phyloP scores from a whole-genome alignment of 2,888 invertebrate genomes.

The Caenorhabditis doughertyi region DNA sequence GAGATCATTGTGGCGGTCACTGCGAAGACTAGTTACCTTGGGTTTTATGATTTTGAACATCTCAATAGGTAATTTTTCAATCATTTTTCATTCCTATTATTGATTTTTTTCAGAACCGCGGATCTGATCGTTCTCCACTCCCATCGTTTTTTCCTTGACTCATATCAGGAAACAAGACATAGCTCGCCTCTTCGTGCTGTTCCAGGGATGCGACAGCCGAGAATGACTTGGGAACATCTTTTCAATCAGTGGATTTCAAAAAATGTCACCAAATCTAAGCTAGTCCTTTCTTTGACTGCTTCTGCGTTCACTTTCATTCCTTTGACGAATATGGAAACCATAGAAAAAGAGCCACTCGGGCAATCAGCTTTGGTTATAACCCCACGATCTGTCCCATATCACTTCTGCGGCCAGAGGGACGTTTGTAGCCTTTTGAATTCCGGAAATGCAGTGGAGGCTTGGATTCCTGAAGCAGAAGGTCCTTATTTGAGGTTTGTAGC shows the following conservation, averaged over 20 bases:
- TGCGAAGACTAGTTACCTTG: slow-evolving; percentile 30
- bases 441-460: slow-evolving; percentile 11
- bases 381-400: too few species aligned
- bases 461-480: slow-evolving; percentile 44
- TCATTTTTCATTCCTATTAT: too few species aligned
- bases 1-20: slow-evolving; percentile 37
- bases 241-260: slow-evolving; percentile 27
- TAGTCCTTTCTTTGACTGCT: slow-evolving; percentile 54
- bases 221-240: slow-evolving; percentile 39
- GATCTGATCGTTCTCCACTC: slow-evolving; percentile 61
- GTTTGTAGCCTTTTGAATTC: slow-evolving; percentile 37
- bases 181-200: slow-evolving; percentile 45
- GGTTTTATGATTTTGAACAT: slow-evolving; percentile 51
- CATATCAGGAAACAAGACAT: slow-evolving; percentile 55
- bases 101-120: slow-evolving; percentile 52
- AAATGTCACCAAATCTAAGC: slow-evolving; percentile 10
- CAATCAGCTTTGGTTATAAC: slow-evolving; percentile 22
- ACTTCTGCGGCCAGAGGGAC: slow-evolving; percentile 41
- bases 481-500: slow-evolving; percentile 25
- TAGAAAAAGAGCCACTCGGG: slow-evolving; percentile 35
- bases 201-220: slow-evolving; percentile 32
- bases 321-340: slow-evolving; percentile 6
- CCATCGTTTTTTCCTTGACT: slow-evolving; percentile 61
- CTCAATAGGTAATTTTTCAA: slow-evolving; percentile 61
- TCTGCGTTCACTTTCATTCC: slow-evolving; percentile 42